Evolutionary conservation across 2,797 vertebrate genomes (phyloP), one percentile per base, ranked within the genome.

Genomic region (Oceanodroma leucorhoa): DNA sequence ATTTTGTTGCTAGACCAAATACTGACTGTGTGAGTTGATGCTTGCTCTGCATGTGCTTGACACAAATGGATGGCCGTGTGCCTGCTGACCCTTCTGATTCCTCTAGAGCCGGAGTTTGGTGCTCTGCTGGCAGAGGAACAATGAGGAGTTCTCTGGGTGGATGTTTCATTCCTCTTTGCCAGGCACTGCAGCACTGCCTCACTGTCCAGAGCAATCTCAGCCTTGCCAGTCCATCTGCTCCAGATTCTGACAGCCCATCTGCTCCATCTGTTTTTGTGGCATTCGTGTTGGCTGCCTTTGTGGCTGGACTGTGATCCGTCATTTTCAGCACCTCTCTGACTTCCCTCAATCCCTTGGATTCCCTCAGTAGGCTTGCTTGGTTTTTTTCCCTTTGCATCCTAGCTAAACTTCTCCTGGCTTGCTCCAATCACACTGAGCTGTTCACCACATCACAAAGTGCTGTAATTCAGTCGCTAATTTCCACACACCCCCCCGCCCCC

Each of bases 41-140:
- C 41, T 69, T 32, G 29, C 40, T 30, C 32, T 17, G 64, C 18
- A 0, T 3, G 23, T 29, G 64, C 17, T 71, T 23, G 23, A 16
- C 45, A 21, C 5, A 0, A 4, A 8, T 0, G 55, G 22, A 3
- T 4, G 36, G 41, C 53, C 1, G 3, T 17, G 22, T 4, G 41
- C 64, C 55, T 32, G 80, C 76, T 32, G 71, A 38, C 54, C 70
- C 69, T 27, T 32, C 67, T 1, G 4, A 2, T 18, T 30, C 57
- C 55, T 40, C 45, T 14, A 1, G 38, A 53, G 57, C 36, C 5
- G 61, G 32, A 38, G 15, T 30, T 51, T 4, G 71, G 50, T 34
- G 58, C 36, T 32, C 9, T 60, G 64, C 65, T n/a, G 78, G 12
- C 62, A 30, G 14, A 21, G 77, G 51, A 43, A 18, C 53, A 43